phyloP scores from a whole-genome alignment of 2,797 vertebrate species.

The Malacoraja senta region DNA sequence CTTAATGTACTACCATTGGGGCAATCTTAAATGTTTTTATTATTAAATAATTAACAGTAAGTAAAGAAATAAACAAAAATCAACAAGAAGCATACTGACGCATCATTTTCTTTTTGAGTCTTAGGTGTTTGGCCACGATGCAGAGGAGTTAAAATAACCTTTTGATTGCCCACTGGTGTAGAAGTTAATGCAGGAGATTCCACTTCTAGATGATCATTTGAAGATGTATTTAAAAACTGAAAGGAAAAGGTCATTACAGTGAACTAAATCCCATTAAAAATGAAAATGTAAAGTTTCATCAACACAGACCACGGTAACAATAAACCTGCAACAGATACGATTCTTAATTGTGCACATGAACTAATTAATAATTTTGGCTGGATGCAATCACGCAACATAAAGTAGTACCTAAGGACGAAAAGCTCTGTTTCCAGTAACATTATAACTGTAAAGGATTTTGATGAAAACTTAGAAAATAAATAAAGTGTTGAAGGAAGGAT shows the following conservation, averaged over 20 bases:
- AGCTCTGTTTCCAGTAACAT: constrained; percentile 37
- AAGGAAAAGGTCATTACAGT: constrained; percentile 39
- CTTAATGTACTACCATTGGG: neutral
- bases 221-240: constrained; percentile 86
- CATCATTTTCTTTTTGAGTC: constrained; percentile 79
- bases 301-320: neutral
- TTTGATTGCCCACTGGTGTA: constrained; percentile 71
- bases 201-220: constrained; percentile 71
- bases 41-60: neutral
- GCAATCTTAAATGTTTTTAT: neutral
- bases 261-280: constrained; percentile 18
- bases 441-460: neutral
- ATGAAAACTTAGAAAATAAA: neutral
- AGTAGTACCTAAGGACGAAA: neutral
- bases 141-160: constrained; percentile 63
- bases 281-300: neutral
- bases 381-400: constrained; percentile 27
- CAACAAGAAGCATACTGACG: constrained; percentile 62
- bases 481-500: neutral
- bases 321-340: neutral
- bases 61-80: constrained; percentile 4
- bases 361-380: neutral
- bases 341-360: neutral
- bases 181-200: constrained; percentile 69
- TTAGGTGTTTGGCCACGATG: constrained; percentile 70